These are phyloP conservation scores for Gymnorhina tibicen DNA, from an alignment of 2,113 vertebrate species.

Conservation along the genomic window DNA sequence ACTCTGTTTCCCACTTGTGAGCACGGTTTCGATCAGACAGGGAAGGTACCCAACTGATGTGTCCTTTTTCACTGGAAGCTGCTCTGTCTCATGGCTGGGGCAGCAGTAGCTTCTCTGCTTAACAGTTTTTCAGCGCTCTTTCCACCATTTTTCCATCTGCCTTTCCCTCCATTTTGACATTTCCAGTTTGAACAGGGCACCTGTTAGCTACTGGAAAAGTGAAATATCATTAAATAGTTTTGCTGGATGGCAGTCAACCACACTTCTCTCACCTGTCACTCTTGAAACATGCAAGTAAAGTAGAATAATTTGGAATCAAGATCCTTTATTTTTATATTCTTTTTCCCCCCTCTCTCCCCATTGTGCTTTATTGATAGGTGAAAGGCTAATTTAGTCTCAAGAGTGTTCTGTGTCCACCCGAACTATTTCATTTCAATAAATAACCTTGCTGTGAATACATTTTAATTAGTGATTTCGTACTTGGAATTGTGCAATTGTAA, in stretches of 20 bases:
- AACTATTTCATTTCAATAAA: slow-evolving; percentile 16
- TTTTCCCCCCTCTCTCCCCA: background rate
- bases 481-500: slow-evolving; percentile 22
- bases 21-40: background rate
- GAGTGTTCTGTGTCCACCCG: background rate
- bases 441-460: slow-evolving; percentile 26
- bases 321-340: background rate
- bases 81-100: background rate
- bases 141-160: background rate
- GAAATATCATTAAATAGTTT: background rate
- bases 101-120: background rate
- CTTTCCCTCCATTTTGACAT: background rate
- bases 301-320: background rate
- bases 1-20: background rate
- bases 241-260: background rate
- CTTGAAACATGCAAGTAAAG: background rate
- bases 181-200: background rate
- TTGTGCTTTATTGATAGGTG: background rate
- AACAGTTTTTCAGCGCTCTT: background rate
- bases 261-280: background rate
- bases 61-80: background rate
- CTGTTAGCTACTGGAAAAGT: background rate
- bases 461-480: slow-evolving; percentile 62
- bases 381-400: slow-evolving; percentile 20
- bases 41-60: background rate